Evolutionary conservation across 2,888 invertebrate species (phyloP).

Genomic region (Athalia rosae): DNA sequence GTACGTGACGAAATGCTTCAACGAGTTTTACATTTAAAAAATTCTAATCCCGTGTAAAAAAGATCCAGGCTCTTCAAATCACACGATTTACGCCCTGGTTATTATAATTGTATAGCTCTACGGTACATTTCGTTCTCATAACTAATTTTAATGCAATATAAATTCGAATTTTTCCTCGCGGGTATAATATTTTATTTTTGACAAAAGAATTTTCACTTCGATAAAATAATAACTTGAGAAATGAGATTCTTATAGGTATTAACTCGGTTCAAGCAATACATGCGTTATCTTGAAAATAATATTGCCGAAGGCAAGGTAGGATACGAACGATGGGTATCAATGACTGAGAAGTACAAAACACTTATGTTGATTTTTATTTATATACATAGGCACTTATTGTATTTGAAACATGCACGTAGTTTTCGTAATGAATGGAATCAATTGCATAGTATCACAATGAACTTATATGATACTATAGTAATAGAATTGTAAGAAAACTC

Average conservation of each 20-base stretch:
- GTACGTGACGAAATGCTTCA: slow-evolving; percentile 30
- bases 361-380: slow-evolving; percentile 69
- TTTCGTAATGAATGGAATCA: background rate
- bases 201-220: background rate
- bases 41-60: slow-evolving; percentile 11
- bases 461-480: slow-evolving; percentile 20
- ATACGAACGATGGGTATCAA: slow-evolving; percentile 62
- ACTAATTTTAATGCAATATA: background rate
- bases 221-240: background rate
- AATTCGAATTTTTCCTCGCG: background rate
- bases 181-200: slow-evolving; percentile 9
- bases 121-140: background rate
- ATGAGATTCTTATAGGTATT: background rate
- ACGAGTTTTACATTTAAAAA: slow-evolving; percentile 20
- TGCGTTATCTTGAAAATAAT: background rate
- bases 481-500: slow-evolving; percentile 11
- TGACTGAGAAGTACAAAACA: slow-evolving; percentile 71
- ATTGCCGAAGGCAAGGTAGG: slow-evolving; percentile 30
- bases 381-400: slow-evolving; percentile 61
- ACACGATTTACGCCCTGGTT: too few relatives aligned
- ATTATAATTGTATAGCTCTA: too few relatives aligned
- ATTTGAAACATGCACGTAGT: slow-evolving; percentile 56
- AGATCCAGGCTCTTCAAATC: too few relatives aligned
- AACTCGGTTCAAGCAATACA: slow-evolving; percentile 8
- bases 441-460: slow-evolving; percentile 7